Percentiles rank a stretch among this genome's conserved stretches.
Conservation (phyloP, 2,113 vertebrate species). For the Python bivittatus region DNA sequence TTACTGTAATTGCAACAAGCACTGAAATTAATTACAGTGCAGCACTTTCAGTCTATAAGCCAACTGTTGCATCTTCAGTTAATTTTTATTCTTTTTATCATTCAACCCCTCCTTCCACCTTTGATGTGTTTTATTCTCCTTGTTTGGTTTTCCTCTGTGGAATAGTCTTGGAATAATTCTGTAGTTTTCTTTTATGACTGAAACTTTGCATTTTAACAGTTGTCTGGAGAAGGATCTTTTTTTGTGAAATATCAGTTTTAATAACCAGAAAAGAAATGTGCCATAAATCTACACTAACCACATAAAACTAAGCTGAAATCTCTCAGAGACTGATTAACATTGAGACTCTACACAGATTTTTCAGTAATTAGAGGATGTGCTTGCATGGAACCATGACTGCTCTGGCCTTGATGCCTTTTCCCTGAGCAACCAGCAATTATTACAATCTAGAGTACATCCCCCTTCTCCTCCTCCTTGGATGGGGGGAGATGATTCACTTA, state of each 20-base stretch:
- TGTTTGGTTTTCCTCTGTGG: slow-evolving; percentile 79
- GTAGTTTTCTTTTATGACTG: slow-evolving; percentile 87
- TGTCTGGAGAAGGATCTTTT: slow-evolving; percentile 88
- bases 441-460: slow-evolving; percentile 78
- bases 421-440: slow-evolving; percentile 86
- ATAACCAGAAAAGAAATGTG: slow-evolving; percentile 89
- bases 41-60: slow-evolving; percentile 81
- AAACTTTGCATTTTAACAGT: slow-evolving; percentile 96
- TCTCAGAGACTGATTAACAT: slow-evolving; percentile 99
- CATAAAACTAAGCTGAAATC: slow-evolving; percentile 86
- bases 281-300: slow-evolving; percentile 91
- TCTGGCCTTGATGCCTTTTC: slow-evolving; percentile 87
- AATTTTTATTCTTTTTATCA: slow-evolving; percentile 82
- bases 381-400: slow-evolving; percentile 77
- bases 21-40: slow-evolving; percentile 82
- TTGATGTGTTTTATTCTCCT: slow-evolving; percentile 91
- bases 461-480: slow-evolving; percentile 65
- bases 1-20: slow-evolving; percentile 79
- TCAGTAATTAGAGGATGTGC: slow-evolving; percentile 88
- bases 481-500: slow-evolving; percentile 78
- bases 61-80: slow-evolving; percentile 86
- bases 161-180: slow-evolving; percentile 85
- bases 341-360: slow-evolving; percentile 80
- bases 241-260: slow-evolving; percentile 94
- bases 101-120: slow-evolving; percentile 62